Evolutionary conservation across 2,113 vertebrate species (phyloP), one percentile per base, ranked within the genome.

Genomic region (Malurus melanocephalus): DNA sequence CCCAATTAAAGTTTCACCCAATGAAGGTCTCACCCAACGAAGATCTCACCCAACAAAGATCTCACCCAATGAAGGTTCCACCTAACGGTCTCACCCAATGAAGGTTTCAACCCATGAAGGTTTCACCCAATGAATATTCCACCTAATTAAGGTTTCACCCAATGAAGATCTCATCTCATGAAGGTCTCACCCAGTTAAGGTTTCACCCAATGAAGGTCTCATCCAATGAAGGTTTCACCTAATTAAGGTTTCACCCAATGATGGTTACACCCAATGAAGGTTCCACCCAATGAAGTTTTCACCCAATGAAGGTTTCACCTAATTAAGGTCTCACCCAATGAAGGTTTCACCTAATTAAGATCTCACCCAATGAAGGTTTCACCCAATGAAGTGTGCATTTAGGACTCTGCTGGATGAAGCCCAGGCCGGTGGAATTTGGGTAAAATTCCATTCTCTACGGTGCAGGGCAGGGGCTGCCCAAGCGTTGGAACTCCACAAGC

Each of bases 361-460:
- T 38, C 10, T 38, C 49, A 17, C 33, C 80, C 11, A 26, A 60
- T 0, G 23, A 30, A 45, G 59, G 27, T 13, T 17, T 8, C 57
- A 67, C 23, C 62, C 7, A 21, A 56, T 1, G 1, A 11, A 42
- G 49, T 46, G 60, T 43, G 42, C 24, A 57, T 66, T 73, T 26
- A 52, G 42, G n/a, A 32, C 1, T 55, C 10, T 24, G 38, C n/a
- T 52, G 1, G 3, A 33, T 0, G 21, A 22, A 83, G 45, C 9
- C 21, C 64, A 80, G 38, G 64, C 18, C 8, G 30, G 45, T 30
- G 43, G 30, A 46, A 11, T 64, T 87, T 45, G 43, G 56, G 26
- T 7, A 21, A 43, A 49, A 17, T 5, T 17, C 74, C 5, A 16
- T 42, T 53, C 6, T 27, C 10, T 0, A 32, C 46, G 81, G 24